Percentiles rank a stretch among this genome's conserved stretches.
phyloP scores from a whole-genome alignment of 2,888 invertebrate genomes.

The Pyrrhosoma nymphula region DNA sequence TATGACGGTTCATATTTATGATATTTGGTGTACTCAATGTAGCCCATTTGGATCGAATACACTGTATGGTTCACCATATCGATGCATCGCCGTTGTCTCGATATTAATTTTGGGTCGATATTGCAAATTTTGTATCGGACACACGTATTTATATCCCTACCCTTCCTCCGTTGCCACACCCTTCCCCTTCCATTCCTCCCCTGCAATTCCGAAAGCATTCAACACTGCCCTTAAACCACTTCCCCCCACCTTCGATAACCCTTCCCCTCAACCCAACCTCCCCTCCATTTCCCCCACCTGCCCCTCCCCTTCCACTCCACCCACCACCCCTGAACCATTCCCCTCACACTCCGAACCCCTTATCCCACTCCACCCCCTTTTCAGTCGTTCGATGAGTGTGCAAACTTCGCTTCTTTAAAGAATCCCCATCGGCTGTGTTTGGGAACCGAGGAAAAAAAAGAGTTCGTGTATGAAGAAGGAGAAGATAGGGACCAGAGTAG shows the following conservation, averaged over 20 bases:
- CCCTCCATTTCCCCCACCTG: background rate
- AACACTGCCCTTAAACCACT: too few species aligned
- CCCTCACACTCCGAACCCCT: background rate
- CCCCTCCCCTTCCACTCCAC: background rate
- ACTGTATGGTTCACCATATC: too few species aligned
- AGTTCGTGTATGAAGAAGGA: background rate
- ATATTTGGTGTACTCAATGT: too few species aligned
- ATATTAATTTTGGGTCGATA: too few species aligned
- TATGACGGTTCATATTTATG: too few species aligned
- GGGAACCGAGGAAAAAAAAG: background rate
- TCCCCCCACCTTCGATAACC: too few species aligned
- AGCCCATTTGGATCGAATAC: too few species aligned
- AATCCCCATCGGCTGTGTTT: conserved; percentile 17
- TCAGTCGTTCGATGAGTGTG: conserved; percentile 37
- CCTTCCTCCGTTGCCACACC: background rate
- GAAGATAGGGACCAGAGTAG: background rate
- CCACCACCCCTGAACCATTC: background rate
- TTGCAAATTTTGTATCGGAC: too few species aligned
- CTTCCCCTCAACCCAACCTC: too few species aligned
- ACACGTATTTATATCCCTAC: background rate
- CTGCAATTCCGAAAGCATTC: background rate
- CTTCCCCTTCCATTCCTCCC: background rate
- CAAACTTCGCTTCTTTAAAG: conserved; percentile 48
- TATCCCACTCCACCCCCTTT: background rate
- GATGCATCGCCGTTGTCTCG: too few species aligned